phyloP scores from a whole-genome alignment of 1,140 invertebrate species.

The Calycopis cecrops region DNA sequence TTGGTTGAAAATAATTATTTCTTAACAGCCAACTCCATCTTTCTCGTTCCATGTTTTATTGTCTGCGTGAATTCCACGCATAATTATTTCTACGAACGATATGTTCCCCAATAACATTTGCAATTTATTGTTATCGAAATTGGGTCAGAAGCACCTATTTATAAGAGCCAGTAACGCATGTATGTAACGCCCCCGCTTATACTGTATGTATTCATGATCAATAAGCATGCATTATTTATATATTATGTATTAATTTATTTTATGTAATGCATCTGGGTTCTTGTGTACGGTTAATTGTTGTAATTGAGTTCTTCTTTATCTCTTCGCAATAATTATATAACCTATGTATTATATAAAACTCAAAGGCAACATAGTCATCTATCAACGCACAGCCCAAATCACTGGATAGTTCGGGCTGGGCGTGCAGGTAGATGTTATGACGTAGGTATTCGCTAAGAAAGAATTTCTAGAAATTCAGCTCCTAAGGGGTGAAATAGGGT shows the following conservation, averaged over 20 bases:
- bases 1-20: conserved; percentile 12
- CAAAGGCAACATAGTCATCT: too few species aligned
- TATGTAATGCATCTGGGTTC: too few species aligned
- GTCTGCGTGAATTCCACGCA: conserved; percentile 57
- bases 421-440: too few species aligned
- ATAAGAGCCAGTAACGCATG: conserved; percentile 2
- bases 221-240: conserved; percentile 1
- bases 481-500: too few species aligned
- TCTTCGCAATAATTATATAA: too few species aligned
- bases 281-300: too few species aligned
- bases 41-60: conserved; percentile 28
- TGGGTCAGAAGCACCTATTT: conserved; percentile 30
- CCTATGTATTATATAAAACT: too few species aligned
- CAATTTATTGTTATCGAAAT: conserved; percentile 45
- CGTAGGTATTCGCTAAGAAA: too few species aligned
- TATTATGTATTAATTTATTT: conserved; percentile 1
- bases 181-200: conserved; percentile 1
- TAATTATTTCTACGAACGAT: conserved; percentile 62
- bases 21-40: conserved; percentile 18
- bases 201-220: conserved; percentile 1
- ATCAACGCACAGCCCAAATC: too few species aligned
- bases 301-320: too few species aligned
- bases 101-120: conserved; percentile 42
- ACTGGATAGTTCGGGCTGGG: too few species aligned
- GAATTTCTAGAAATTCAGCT: too few species aligned